Evolutionary conservation across 2,797 vertebrate genomes (phyloP).

Genomic region (Decapterus maruadsi): DNA sequence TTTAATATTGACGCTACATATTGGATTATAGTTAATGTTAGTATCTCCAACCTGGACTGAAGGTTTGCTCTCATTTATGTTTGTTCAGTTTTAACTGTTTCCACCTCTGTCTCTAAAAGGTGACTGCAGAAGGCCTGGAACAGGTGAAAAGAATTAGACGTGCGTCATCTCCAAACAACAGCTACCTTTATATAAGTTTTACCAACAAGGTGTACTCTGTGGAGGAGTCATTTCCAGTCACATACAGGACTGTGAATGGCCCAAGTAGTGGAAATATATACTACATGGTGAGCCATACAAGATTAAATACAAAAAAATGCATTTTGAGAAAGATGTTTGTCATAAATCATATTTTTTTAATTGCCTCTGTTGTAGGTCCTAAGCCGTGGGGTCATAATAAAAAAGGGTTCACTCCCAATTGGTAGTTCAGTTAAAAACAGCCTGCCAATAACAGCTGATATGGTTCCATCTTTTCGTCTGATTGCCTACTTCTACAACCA

Average conservation of each 20-base stretch:
- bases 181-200: constrained; percentile 75
- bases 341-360: neutral
- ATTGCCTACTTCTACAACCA: constrained; percentile 86
- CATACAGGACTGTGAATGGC: constrained; percentile 47
- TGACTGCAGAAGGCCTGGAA: constrained; percentile 56
- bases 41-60: constrained; percentile 17
- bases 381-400: constrained; percentile 82
- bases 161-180: constrained; percentile 59
- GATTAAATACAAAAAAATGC: neutral
- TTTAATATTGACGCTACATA: constrained; percentile 37
- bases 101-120: constrained; percentile 63
- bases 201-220: constrained; percentile 58
- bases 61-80: neutral
- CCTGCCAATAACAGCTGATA: constrained; percentile 70
- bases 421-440: neutral
- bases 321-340: neutral
- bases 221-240: constrained; percentile 40
- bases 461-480: constrained; percentile 89
- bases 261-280: constrained; percentile 65
- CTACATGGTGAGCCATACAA: constrained; percentile 82
- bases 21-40: constrained; percentile 64
- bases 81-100: constrained; percentile 22
- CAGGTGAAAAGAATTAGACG: constrained; percentile 48
- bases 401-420: neutral
- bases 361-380: constrained; percentile 78